Evolutionary conservation across 2,888 invertebrate species (phyloP).

Genomic region (Agrenia bidenticulata): DNA sequence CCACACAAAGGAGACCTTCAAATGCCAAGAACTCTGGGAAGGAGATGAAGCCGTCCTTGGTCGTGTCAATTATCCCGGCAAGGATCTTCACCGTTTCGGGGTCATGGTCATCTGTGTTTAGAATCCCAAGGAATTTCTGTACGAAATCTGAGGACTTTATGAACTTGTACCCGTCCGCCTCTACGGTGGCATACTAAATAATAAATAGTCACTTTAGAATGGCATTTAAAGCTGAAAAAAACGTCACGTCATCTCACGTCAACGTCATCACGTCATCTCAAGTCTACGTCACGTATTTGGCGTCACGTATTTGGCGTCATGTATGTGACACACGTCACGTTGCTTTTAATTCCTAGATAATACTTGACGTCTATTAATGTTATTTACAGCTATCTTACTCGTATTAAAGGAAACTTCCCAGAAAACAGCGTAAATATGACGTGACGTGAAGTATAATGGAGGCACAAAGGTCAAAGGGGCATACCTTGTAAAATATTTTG

Average conservation of each 20-base stretch:
- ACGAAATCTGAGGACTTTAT: constrained; percentile 63
- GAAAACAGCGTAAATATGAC: too few relatives aligned
- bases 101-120: constrained; percentile 58
- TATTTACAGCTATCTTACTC: too few relatives aligned
- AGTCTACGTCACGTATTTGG: neutral
- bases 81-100: constrained; percentile 60
- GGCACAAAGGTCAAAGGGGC: too few relatives aligned
- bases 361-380: too few relatives aligned
- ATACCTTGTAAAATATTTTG: constrained; percentile 30
- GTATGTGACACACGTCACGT: too few relatives aligned
- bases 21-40: constrained; percentile 36
- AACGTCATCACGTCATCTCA: too few relatives aligned
- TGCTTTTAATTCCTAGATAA: too few relatives aligned
- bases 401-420: too few relatives aligned
- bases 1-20: constrained; percentile 51
- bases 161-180: constrained; percentile 58
- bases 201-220: neutral
- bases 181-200: constrained; percentile 59
- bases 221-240: too few relatives aligned
- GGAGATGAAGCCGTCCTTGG: constrained; percentile 56
- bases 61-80: constrained; percentile 56
- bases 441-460: too few relatives aligned
- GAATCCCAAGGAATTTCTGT: constrained; percentile 59
- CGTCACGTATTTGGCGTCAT: too few relatives aligned
- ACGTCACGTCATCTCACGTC: too few relatives aligned